Percentiles rank a stretch among this genome's conserved stretches.
phyloP scores from a whole-genome alignment of 2,888 invertebrate species.

The Xanthostigma xanthostigma region DNA sequence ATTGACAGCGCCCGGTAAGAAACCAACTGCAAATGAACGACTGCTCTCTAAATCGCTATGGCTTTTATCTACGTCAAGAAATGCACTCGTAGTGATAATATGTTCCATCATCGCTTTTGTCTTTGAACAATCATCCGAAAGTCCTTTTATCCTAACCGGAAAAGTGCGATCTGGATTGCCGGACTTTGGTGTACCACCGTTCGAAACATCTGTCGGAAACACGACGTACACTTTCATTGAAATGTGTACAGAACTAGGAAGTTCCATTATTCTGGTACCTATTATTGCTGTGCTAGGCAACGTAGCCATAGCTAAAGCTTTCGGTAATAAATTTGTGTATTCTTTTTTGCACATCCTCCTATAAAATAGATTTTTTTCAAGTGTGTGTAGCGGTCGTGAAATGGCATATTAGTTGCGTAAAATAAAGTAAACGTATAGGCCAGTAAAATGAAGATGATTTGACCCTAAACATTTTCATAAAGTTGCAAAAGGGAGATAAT shows the following conservation, averaged over 20 bases:
- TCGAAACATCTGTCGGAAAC: conserved; percentile 44
- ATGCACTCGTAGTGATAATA: conserved; percentile 65
- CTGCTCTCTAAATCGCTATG: conserved; percentile 46
- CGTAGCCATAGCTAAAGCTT: conserved; percentile 91
- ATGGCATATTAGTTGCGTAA: no score
- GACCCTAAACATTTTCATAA: no score
- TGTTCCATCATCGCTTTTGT: conserved; percentile 54
- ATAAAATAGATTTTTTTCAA: no score
- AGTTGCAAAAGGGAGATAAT: no score
- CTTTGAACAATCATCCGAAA: conserved; percentile 32
- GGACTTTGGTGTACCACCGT: conserved; percentile 49
- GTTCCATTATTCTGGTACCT: conserved; percentile 74
- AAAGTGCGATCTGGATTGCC: conserved; percentile 63
- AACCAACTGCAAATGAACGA: conserved; percentile 27
- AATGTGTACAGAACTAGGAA: conserved; percentile 68
- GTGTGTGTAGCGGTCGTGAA: no score
- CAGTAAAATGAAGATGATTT: no score
- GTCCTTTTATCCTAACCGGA: conserved; percentile 62
- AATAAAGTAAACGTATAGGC: no score
- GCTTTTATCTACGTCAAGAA: conserved; percentile 67
- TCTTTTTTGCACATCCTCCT: no score
- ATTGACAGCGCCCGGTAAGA: conserved; percentile 25
- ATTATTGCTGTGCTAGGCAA: conserved; percentile 84
- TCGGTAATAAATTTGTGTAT: conserved; percentile 41
- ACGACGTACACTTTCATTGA: conserved; percentile 44